Evolutionary conservation across 2,113 vertebrate species (phyloP).

Genomic region (Myanophis thanlyinensis): DNA sequence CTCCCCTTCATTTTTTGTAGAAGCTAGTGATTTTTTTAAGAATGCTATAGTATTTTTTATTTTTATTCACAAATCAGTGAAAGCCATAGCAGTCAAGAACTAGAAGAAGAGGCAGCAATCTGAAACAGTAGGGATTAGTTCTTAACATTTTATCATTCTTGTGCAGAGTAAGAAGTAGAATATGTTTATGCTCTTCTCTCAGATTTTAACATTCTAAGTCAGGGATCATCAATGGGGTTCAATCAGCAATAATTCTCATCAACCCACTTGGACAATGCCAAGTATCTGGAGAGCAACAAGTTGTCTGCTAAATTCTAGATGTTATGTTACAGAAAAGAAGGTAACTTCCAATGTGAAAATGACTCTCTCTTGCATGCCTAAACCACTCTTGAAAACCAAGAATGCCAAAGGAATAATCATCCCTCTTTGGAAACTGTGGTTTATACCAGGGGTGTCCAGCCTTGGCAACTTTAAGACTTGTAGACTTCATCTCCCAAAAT

Average conservation of each 20-base stretch:
- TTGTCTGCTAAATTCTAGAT: background rate
- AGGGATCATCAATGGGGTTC: background rate
- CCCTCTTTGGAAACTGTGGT: background rate
- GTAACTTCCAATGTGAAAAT: background rate
- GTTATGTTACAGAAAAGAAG: background rate
- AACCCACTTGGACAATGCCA: background rate
- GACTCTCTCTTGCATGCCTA: background rate
- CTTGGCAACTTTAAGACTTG: too few relatives aligned
- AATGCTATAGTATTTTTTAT: background rate
- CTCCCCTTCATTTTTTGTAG: background rate
- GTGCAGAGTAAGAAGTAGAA: background rate
- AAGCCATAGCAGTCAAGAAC: background rate
- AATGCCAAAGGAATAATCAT: background rate
- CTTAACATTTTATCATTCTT: background rate
- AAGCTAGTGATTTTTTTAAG: background rate
- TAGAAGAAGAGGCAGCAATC: background rate
- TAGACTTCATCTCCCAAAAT: too few relatives aligned
- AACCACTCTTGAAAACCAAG: background rate
- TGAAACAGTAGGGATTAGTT: background rate
- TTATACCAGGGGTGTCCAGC: too few relatives aligned
- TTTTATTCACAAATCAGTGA: background rate
- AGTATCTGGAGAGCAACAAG: background rate
- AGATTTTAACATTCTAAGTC: background rate
- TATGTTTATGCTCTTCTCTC: background rate
- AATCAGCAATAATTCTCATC: background rate